Evolutionary conservation across 2,888 invertebrate species (phyloP).

Genomic region (Chydorus sphaericus): DNA sequence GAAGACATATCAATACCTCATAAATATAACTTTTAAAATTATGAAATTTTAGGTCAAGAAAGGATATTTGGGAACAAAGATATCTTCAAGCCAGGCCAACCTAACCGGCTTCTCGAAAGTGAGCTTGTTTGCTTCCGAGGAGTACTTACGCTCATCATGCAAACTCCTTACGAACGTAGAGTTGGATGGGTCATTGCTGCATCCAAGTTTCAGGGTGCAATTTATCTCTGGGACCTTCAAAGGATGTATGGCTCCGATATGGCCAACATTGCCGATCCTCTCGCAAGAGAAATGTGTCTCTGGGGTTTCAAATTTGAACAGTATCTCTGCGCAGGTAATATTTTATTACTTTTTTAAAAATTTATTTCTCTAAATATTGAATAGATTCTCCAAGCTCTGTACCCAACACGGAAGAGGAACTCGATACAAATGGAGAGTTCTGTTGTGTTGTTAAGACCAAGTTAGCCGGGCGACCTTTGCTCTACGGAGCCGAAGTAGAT

Average conservation of each 20-base stretch:
- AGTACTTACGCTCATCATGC: constrained; percentile 46
- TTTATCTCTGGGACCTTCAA: constrained; percentile 52
- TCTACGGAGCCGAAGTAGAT: constrained; percentile 66
- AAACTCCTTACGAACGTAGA: constrained; percentile 48
- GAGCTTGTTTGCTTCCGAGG: constrained; percentile 57
- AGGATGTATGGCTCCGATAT: constrained; percentile 33
- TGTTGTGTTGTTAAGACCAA: constrained; percentile 44
- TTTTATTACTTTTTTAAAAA: not conserved
- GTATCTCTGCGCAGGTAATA: constrained; percentile 44
- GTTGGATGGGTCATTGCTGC: constrained; percentile 57
- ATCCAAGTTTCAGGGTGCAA: constrained; percentile 41
- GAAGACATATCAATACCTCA: not conserved
- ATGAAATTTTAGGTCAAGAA: too few species aligned
- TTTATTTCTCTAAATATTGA: constrained; percentile 12
- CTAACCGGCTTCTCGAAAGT: not conserved
- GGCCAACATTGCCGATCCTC: constrained; percentile 31
- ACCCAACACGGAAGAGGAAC: constrained; percentile 39
- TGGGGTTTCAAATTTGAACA: constrained; percentile 71
- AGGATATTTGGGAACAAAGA: too few species aligned
- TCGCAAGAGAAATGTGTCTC: constrained; percentile 38
- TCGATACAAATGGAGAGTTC: constrained; percentile 51
- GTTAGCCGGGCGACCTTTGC: constrained; percentile 41
- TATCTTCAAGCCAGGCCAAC: too few species aligned
- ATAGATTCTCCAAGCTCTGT: constrained; percentile 22
- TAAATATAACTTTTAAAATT: too few species aligned